Conservation (phyloP, 2,888 invertebrate species). For the Calliopum simillimum region DNA sequence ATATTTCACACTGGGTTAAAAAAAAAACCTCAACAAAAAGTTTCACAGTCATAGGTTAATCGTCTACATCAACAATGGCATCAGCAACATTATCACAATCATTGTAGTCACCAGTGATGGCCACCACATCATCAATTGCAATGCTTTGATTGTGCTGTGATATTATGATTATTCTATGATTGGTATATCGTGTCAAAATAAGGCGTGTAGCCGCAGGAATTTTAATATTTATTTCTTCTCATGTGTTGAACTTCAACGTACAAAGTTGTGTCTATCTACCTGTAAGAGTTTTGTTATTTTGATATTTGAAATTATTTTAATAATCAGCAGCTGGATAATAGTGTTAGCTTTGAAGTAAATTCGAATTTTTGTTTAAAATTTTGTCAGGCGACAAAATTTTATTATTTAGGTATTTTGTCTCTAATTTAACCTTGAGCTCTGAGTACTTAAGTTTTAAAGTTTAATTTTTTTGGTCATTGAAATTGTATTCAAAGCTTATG, state of each 20-base stretch:
- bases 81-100: not conserved
- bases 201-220: slow-evolving; percentile 58
- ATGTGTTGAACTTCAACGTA: not conserved
- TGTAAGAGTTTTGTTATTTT: slow-evolving; percentile 14
- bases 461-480: too few relatives aligned
- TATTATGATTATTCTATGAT: slow-evolving; percentile 46
- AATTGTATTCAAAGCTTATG: too few relatives aligned
- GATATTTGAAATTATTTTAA: not conserved
- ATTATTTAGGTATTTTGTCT: too few relatives aligned
- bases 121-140: not conserved
- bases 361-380: slow-evolving; percentile 38
- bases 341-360: slow-evolving; percentile 55
- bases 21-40: not conserved
- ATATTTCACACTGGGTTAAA: not conserved
- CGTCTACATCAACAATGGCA: slow-evolving; percentile 7
- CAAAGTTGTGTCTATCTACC: slow-evolving; percentile 17
- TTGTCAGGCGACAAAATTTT: too few relatives aligned
- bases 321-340: slow-evolving; percentile 41
- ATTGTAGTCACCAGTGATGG: not conserved
- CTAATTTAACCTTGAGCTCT: too few relatives aligned
- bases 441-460: too few relatives aligned
- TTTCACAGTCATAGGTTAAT: slow-evolving; percentile 28
- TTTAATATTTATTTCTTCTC: slow-evolving; percentile 43
- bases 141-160: slow-evolving; percentile 11
- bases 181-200: slow-evolving; percentile 60